Evolutionary conservation across 1,140 invertebrate genomes (phyloP).

Genomic region (Elysia chlorotica): DNA sequence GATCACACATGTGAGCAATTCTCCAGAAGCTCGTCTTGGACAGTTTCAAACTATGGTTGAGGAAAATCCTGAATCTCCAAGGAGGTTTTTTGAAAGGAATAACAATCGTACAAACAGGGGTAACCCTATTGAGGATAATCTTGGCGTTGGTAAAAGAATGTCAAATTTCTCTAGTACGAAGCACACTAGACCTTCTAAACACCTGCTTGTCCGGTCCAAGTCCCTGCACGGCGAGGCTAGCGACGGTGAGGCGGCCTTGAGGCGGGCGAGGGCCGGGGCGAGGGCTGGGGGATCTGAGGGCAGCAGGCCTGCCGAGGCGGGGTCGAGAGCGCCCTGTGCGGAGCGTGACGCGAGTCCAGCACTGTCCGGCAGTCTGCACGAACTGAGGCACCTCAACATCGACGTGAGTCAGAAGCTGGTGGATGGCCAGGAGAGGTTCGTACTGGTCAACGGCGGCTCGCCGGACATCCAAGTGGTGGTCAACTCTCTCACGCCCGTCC

Average conservation of each 20-base stretch:
- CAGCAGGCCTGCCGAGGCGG: not conserved
- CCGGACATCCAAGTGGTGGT: conserved; percentile 50
- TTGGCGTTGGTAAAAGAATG: too few species aligned
- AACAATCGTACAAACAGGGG: too few species aligned
- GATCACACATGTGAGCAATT: too few species aligned
- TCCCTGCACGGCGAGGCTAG: not conserved
- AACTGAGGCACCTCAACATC: conserved; percentile 14
- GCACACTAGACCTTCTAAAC: not conserved
- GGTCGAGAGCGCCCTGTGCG: too few species aligned
- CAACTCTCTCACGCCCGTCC: conserved; percentile 47
- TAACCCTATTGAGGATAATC: too few species aligned
- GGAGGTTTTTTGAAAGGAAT: too few species aligned
- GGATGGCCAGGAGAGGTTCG: not conserved
- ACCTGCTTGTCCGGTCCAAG: not conserved
- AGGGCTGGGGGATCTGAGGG: not conserved
- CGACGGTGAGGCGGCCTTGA: not conserved
- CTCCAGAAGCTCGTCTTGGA: too few species aligned
- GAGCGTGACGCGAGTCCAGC: too few species aligned
- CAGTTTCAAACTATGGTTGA: too few species aligned
- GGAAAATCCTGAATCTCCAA: too few species aligned
- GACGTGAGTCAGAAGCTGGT: conserved; percentile 18
- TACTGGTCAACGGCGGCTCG: conserved; percentile 27
- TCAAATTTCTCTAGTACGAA: too few species aligned
- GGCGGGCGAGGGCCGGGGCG: not conserved
- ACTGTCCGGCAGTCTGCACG: conserved; percentile 12